Evolutionary conservation across 2,888 invertebrate species (phyloP), one percentile per base, ranked within the genome.

Genomic region (Coleophora flavipennella): DNA sequence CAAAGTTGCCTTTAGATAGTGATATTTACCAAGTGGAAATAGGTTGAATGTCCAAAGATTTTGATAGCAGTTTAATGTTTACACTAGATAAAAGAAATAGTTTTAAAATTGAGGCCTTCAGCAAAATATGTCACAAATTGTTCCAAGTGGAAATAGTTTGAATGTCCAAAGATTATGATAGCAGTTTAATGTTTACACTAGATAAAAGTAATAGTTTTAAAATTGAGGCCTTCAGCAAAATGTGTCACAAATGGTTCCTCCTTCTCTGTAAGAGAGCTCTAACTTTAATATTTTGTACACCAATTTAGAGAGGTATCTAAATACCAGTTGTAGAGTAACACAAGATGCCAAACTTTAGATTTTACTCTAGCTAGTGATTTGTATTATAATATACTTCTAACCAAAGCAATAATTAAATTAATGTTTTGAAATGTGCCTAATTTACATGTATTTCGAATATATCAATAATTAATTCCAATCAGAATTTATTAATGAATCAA

Each of bases 1-100:
- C 73, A 75, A 79, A 72, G 83, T 81, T 85, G 85, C 85, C 85
- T 85, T 85, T 79, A 80, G 76, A 79, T 78, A 75, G 74, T 78
- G 69, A 77, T 76, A 72, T 75, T 68, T 63, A 63, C 62, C 61
- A 59, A 62, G 58, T 68, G 67, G 59, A 75, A 71, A 67, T 79
- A 67, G 71, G 73, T 74, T 72, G 69, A 67, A 70, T 64, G 62
- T 65, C 73, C 75, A 71, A 77, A 78, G 72, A 71, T 67, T 72
- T 64, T 56, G 59, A 72, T 76, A 73, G 67, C 66, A 60, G 58
- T 62, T 68, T 69, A 72, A 60, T 74, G 61, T 79, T 77, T 77
- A 70, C 69, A 67, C 66, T 67, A 76, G 77, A 75, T 76, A 74
- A 55, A 55, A 51, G 42, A 55, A 55, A 57, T 59, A 60, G 49